Evolutionary conservation across 2,797 vertebrate genomes (phyloP).

Genomic region (Melopsittacus undulatus): DNA sequence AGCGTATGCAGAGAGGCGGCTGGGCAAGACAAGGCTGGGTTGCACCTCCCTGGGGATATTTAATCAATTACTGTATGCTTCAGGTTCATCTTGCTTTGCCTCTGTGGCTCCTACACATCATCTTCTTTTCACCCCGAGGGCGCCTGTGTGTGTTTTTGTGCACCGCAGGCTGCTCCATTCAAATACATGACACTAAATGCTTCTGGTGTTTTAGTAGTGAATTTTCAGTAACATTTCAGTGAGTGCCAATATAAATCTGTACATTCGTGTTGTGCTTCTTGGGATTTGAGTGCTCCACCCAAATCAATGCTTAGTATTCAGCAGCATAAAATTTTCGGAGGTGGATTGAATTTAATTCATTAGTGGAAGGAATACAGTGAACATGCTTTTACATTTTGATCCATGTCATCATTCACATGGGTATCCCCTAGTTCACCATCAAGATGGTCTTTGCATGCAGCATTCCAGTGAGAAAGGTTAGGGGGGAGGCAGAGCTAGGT

Average conservation of each 20-base stretch:
- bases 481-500: not conserved
- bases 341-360: not conserved
- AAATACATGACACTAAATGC: not conserved
- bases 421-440: not conserved
- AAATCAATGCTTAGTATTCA: not conserved
- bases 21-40: not conserved
- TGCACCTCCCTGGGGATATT: not conserved
- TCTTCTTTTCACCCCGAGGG: not conserved
- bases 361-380: not conserved
- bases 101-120: fast-evolving
- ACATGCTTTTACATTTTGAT: not conserved
- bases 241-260: not conserved
- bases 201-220: not conserved
- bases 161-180: not conserved
- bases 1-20: fast-evolving
- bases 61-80: not conserved
- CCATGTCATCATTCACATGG: not conserved
- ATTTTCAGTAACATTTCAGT: not conserved
- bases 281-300: not conserved
- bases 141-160: not conserved
- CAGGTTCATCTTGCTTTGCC: not conserved
- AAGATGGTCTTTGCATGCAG: not conserved
- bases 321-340: not conserved
- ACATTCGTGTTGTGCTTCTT: not conserved
- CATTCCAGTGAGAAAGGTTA: not conserved